Conservation (phyloP, 1,140 invertebrate genomes). For the Eupristina koningsbergeri region DNA sequence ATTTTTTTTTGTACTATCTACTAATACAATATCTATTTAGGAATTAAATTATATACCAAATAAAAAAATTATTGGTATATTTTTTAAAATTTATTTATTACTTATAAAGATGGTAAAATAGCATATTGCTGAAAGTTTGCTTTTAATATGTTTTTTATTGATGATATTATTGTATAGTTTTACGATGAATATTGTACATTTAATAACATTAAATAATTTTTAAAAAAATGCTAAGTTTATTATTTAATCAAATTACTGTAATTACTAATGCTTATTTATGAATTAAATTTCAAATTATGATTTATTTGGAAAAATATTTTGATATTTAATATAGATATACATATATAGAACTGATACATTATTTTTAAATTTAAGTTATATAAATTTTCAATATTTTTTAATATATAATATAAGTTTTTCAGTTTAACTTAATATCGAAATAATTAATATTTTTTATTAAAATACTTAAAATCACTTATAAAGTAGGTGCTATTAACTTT, state of each 20-base stretch:
- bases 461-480: not conserved
- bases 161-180: conserved; percentile 24
- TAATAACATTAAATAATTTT: not conserved
- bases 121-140: not conserved
- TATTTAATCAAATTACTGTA: not conserved
- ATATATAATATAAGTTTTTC: not conserved
- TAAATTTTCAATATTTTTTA: not conserved
- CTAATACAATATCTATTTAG: too few relatives aligned
- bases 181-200: not conserved
- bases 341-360: not conserved
- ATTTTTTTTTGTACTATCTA: too few relatives aligned
- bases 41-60: too few relatives aligned
- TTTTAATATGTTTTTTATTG: not conserved
- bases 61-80: too few relatives aligned
- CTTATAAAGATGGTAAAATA: not conserved
- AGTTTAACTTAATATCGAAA: not conserved
- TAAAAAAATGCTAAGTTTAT: not conserved
- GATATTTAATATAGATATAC: not conserved
- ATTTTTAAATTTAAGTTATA: not conserved
- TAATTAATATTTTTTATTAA: not conserved
- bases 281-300: conserved; percentile 7
- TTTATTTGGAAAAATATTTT: not conserved
- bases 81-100: not conserved
- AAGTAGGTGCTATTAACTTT: too few relatives aligned
- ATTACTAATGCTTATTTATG: conserved; percentile 28